Conservation (phyloP, 2,113 vertebrate genomes). For the Pongo pygmaeus region DNA sequence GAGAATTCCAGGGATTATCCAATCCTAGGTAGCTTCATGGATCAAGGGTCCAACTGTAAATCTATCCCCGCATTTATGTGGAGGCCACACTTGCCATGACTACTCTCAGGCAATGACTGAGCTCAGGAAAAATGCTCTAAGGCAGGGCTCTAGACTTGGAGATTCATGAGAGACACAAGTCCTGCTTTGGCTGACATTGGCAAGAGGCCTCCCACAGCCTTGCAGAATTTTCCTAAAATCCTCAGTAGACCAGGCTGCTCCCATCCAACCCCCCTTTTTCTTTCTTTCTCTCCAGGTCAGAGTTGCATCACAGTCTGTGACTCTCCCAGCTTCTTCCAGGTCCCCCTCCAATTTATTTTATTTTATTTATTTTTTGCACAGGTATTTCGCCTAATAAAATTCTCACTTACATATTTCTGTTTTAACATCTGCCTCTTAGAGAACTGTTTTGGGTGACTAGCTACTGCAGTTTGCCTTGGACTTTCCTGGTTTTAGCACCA, state of each 20-base stretch:
- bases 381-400: not conserved
- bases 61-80: not conserved
- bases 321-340: no score
- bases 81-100: not conserved
- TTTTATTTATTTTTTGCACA: not conserved
- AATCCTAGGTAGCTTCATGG: no score
- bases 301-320: not conserved
- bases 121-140: not conserved
- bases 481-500: not conserved
- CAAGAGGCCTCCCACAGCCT: not conserved
- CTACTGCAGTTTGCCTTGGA: not conserved
- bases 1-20: not conserved
- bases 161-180: not conserved
- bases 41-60: not conserved
- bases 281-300: not conserved
- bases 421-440: not conserved
- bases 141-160: not conserved
- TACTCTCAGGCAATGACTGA: no score
- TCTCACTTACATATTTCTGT: not conserved
- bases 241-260: not conserved
- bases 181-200: not conserved
- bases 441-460: not conserved
- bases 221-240: not conserved
- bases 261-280: not conserved
- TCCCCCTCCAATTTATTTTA: no score